Conservation (phyloP, 2,113 vertebrate genomes). For the Pollimyrus isidori region DNA sequence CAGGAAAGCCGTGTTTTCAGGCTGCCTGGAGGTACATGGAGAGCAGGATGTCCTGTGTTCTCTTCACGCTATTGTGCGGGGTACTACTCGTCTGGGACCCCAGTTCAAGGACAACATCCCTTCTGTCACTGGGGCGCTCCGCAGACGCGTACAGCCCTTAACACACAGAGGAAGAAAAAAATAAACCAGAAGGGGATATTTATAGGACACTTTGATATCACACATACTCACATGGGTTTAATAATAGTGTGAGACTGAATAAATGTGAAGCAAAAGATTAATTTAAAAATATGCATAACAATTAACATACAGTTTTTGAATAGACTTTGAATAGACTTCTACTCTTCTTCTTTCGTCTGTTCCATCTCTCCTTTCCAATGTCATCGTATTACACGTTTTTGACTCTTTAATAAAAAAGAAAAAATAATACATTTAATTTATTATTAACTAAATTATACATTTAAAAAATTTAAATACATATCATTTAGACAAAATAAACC, state of each 20-base stretch:
- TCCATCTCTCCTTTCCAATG: background rate
- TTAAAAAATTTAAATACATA: background rate
- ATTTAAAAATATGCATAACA: background rate
- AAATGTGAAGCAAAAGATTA: background rate
- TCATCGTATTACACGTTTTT: background rate
- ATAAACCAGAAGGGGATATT: conserved; percentile 47
- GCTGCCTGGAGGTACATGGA: conserved; percentile 23
- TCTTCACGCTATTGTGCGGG: conserved; percentile 50
- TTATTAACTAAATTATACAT: background rate
- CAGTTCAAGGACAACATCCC: conserved; percentile 51
- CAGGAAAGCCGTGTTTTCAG: conserved; percentile 14
- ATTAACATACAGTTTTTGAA: background rate
- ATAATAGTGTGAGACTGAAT: conserved; percentile 36
- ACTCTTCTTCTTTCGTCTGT: background rate
- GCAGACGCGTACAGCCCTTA: conserved; percentile 38
- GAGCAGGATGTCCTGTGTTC: conserved; percentile 63
- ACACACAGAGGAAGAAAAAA: conserved; percentile 48
- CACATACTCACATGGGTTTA: conserved; percentile 33
- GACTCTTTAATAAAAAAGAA: background rate
- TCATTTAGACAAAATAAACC: background rate
- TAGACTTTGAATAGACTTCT: background rate
- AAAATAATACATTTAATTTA: background rate
- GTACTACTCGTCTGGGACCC: conserved; percentile 42
- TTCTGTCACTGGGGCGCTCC: conserved; percentile 32
- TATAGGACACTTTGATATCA: conserved; percentile 38